These are phyloP conservation scores for Orbicella faveolata DNA, from an alignment of 64 coral and sea anemone species.

Conservation along the genomic window DNA sequence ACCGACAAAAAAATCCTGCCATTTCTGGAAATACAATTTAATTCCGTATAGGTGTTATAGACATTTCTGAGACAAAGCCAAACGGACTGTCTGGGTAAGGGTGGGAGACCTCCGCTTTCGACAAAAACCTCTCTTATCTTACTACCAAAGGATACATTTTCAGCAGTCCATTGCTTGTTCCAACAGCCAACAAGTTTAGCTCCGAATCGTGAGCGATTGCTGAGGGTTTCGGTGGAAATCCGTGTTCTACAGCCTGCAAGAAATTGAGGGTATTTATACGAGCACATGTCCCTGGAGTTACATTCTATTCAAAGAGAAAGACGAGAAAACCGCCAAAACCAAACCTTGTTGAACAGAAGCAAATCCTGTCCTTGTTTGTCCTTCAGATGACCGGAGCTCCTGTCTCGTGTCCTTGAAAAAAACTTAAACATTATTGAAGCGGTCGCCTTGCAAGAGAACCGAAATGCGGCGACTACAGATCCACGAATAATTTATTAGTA, in stretches of 20 bases:
- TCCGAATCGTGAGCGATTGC: slow-evolving; percentile 94
- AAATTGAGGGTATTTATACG: slow-evolving; percentile 53
- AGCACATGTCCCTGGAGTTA: slow-evolving; percentile 84
- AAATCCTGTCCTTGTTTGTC: slow-evolving; percentile 84
- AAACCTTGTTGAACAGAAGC: slow-evolving; percentile 92
- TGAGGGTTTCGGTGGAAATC: slow-evolving; percentile 98
- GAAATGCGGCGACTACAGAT: slow-evolving; percentile 52
- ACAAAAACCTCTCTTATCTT: background rate
- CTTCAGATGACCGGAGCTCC: slow-evolving; percentile 73
- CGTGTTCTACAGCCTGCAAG: slow-evolving; percentile 97
- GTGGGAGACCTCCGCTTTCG: background rate
- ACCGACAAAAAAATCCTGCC: background rate
- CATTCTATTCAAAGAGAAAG: slow-evolving; percentile 44
- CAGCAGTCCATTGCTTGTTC: slow-evolving; percentile 84
- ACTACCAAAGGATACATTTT: slow-evolving; percentile 94
- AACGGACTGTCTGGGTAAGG: slow-evolving; percentile 33
- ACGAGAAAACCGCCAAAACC: slow-evolving; percentile 20
- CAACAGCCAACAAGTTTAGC: slow-evolving; percentile 84
- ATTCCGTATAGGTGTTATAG: background rate
- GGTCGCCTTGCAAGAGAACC: slow-evolving; percentile 41
- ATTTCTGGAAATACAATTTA: background rate
- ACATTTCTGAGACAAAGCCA: slow-evolving; percentile 35
- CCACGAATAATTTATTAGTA: slow-evolving; percentile 68
- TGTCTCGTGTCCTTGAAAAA: slow-evolving; percentile 74
- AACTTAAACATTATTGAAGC: slow-evolving; percentile 85